Base-by-base conservation (phyloP, 1,140 invertebrate genomes). In the Lordiphosa collinella region DNA sequence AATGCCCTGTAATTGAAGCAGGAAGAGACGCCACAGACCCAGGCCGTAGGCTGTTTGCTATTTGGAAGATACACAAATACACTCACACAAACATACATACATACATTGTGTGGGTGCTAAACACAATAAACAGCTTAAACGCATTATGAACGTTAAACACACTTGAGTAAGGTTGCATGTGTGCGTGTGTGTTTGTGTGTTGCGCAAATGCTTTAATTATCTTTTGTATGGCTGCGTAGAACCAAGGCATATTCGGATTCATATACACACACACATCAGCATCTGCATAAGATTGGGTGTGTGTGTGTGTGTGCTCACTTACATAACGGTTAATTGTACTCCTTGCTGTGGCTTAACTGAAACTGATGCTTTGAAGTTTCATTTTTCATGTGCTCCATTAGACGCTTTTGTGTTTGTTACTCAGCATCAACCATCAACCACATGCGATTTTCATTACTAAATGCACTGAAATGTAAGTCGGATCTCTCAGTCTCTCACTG, bases 61-160 rank as follows among this genome's bases (percentile, higher is more conserved):
- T 79, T 73, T 78, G 54, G 43, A 73, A 56, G 29, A 47, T 37
- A 78, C 68, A 78, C 44, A 69, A 48, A 51, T 18, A 22, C 35
- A 16, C 44, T 40, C 37, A 13, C 11, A 35, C 32, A 43, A 29
- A 47, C 18, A 31, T 6, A 38, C 9, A 41, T 4, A 13, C 18
- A 49, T 12, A 31, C 37, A 10, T 7, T 2, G 10, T n/a, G 37
- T 37, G 38, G 40, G 36, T 57, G 60, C 50, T 46, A 58, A 70
- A 74, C 58, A 74, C 58, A 61, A 80, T 80, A 79, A 79, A 80
- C 75, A 79, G 75, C 75, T 79, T 79, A 61, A 79, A 59, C 54
- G 64, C 48, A 68, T 68, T 67, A 67, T 67, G 61, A 67, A 38
- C 54, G 29, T 67, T 66, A 66, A 68, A 22, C 47, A 66, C 47